A percentile compares a stretch with the other conserved stretches of the same genome.
These are phyloP conservation scores for Patella caerulea DNA, from an alignment of 2,888 invertebrate genomes.

Conservation along the genomic window DNA sequence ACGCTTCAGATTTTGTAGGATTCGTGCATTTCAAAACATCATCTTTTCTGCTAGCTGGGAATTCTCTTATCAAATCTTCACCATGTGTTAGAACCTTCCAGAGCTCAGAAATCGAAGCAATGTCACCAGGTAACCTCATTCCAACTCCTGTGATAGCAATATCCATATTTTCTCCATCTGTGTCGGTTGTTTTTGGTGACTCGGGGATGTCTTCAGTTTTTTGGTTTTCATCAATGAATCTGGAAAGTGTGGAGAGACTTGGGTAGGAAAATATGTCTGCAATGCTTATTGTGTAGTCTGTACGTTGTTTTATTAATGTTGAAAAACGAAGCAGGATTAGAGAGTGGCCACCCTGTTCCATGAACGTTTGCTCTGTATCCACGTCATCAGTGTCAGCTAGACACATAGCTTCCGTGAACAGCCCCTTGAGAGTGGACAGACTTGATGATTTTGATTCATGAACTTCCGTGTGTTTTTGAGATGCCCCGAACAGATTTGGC, in stretches of 20 bases:
- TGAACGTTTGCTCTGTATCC: not conserved
- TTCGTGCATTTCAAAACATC: not conserved
- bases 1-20: not conserved
- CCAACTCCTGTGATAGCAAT: conserved; percentile 1
- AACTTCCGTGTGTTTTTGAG: not conserved
- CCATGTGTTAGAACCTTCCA: not conserved
- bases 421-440: not conserved
- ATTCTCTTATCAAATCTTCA: conserved; percentile 5
- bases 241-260: not conserved
- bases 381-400: not conserved
- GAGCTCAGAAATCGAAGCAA: not conserved
- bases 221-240: not conserved
- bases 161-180: not conserved
- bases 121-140: not conserved
- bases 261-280: conserved; percentile 1
- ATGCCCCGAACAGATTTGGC: not conserved
- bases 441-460: not conserved
- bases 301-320: not conserved
- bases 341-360: conserved; percentile 3
- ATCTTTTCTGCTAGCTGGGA: not conserved
- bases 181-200: not conserved
- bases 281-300: not conserved
- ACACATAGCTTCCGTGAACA: not conserved
- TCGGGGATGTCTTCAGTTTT: not conserved
- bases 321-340: not conserved